These are phyloP conservation scores for Orbicella faveolata DNA, from an alignment of 64 coral and sea anemone species.

Conservation along the genomic window DNA sequence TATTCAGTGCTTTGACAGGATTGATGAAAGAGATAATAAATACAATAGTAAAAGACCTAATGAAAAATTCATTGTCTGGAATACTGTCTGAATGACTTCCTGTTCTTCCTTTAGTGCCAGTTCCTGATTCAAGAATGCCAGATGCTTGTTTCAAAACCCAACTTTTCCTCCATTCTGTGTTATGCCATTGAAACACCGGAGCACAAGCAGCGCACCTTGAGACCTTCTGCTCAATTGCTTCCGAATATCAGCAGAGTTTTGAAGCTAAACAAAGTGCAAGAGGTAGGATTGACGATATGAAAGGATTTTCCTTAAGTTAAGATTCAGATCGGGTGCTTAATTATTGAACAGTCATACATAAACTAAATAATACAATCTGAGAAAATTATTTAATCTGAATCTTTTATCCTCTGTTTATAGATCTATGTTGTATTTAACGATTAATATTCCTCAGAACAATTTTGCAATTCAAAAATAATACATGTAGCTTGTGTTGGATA, in stretches of 20 bases:
- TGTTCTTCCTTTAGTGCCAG: slow-evolving; percentile 63
- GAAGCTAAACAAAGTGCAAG: slow-evolving; percentile 94
- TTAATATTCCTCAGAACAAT: too few species aligned
- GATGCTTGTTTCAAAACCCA: slow-evolving; percentile 86
- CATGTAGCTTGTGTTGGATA: too few species aligned
- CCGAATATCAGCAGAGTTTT: slow-evolving; percentile 90
- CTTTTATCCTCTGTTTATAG: too few species aligned
- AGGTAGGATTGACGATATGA: slow-evolving; percentile 51
- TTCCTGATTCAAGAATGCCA: slow-evolving; percentile 96
- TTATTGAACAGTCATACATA: too few species aligned
- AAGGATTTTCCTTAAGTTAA: not conserved
- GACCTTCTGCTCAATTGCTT: slow-evolving; percentile 74
- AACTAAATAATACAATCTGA: too few species aligned
- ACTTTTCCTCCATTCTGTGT: slow-evolving; percentile 93
- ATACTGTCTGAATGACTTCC: not conserved
- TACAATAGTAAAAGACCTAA: not conserved
- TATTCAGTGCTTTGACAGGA: not conserved
- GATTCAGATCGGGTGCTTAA: not conserved
- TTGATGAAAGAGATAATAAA: not conserved
- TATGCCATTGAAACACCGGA: slow-evolving; percentile 97
- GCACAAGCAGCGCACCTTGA: slow-evolving; percentile 89
- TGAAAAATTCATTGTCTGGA: not conserved
- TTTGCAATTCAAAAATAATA: too few species aligned
- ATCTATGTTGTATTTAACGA: too few species aligned
- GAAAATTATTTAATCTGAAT: too few species aligned